These are phyloP conservation scores for Platyura marginata DNA, from an alignment of 1,140 invertebrate genomes.

Conservation along the genomic window DNA sequence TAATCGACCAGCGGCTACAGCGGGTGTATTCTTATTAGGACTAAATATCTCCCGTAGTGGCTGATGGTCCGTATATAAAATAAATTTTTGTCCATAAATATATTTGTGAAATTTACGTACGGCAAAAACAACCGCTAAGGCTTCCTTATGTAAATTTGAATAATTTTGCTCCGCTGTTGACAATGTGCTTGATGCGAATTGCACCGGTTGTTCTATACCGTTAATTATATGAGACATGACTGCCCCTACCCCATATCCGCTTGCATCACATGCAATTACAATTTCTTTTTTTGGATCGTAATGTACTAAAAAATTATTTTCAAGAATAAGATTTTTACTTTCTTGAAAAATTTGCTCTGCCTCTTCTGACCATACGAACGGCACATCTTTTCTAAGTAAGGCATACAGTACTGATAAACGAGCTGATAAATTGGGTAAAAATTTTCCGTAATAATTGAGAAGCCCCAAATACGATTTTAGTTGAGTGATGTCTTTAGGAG, in stretches of 20 bases:
- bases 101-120: conserved; percentile 31
- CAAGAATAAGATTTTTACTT: conserved; percentile 13
- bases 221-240: conserved; percentile 22
- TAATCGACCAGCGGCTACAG: background rate
- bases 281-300: conserved; percentile 27
- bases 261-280: conserved; percentile 26
- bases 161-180: conserved; percentile 27
- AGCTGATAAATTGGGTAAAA: conserved; percentile 10
- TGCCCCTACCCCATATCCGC: conserved; percentile 22
- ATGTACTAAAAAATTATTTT: conserved; percentile 17
- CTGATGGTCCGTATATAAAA: conserved; percentile 28
- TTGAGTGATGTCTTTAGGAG: conserved; percentile 14
- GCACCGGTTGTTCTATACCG: conserved; percentile 25
- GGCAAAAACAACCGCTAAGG: conserved; percentile 27
- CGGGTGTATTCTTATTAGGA: conserved; percentile 9
- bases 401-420: background rate
- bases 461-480: conserved; percentile 19
- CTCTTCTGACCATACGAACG: conserved; percentile 1
- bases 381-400: background rate
- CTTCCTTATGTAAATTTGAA: conserved; percentile 32
- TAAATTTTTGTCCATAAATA: conserved; percentile 26
- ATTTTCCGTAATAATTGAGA: conserved; percentile 23
- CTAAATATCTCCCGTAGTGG: conserved; percentile 24
- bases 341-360: conserved; percentile 10
- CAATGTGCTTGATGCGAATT: conserved; percentile 28